Evolutionary conservation across 2,113 vertebrate species (phyloP), one percentile per base, ranked within the genome.

Genomic region (Petaurus breviceps): DNA sequence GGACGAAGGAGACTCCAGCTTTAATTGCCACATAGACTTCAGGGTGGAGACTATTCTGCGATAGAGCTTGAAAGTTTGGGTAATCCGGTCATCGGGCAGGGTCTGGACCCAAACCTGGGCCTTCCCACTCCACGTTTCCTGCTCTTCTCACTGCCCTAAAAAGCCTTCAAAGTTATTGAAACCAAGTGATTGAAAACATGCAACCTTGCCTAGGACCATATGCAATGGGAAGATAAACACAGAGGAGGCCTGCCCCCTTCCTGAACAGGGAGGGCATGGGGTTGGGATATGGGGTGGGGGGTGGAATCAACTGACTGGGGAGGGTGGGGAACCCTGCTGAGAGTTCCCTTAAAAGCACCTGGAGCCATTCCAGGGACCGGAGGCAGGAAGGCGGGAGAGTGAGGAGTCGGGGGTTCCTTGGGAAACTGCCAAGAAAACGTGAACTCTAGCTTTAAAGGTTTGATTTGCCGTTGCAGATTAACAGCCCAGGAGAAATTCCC

Each of bases 341-440:
- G 68, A 43, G 68, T 84, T 84, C 68, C 68, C 68, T 84, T 84
- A 51, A 90, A 90, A 90, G 49, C 90, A 90, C 49, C 90, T 90
- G 90, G 90, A 90, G 46, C 24, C 90, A 51, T 49, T 90, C 90
- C 90, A 90, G 90, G 90, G 49, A 49, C 90, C 47, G 90, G 90
- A 49, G 46, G 90, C 46, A 90, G 90, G 90, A 90, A 90, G 46
- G 90, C 68, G 68, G 68, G 46, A 90, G 90, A 51, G 46, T 90
- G 90, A 90, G 90, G 49, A 51, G 47, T 51, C 14, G 90, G 90
- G 14, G 49, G 47, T 90, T 90, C 90, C 49, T 90, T 90, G 90
- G 90, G 46, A 90, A 90, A 90, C 47, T 90, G 90, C 90, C 90
- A 90, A 84, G 68, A 84, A 90, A 90, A 90, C 90, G 28, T 90